Percentiles rank a stretch among this genome's conserved stretches.
Evolutionary conservation across 2,113 vertebrate genomes (phyloP).

Genomic region (Pseudonaja textilis): DNA sequence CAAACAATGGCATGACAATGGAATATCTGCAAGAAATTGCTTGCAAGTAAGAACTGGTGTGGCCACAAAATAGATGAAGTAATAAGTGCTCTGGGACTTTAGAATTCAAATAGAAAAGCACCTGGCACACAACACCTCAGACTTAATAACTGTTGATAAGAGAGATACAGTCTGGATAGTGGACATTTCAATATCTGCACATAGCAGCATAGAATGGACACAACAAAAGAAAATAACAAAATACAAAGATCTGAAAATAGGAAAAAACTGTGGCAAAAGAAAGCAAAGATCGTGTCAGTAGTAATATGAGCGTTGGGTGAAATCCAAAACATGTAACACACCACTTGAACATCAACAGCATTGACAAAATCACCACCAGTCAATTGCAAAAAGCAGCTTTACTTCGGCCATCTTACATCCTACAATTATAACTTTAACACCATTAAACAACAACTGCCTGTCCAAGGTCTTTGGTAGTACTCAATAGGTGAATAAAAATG

Average conservation of each 20-base stretch:
- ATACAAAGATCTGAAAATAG: background rate
- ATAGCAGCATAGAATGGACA: background rate
- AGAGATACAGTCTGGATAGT: background rate
- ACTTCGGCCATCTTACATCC: background rate
- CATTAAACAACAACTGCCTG: background rate
- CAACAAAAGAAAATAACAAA: background rate
- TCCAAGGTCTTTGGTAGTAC: background rate
- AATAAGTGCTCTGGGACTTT: background rate
- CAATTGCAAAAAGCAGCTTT: background rate
- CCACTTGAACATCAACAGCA: background rate
- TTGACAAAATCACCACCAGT: background rate
- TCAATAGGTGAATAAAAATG: background rate
- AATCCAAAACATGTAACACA: background rate
- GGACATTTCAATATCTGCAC: background rate
- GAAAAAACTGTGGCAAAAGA: background rate
- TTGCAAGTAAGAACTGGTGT: background rate
- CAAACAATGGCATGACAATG: background rate
- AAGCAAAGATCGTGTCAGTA: background rate
- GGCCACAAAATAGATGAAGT: background rate
- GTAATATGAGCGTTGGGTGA: background rate
- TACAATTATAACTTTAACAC: background rate
- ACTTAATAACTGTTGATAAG: background rate
- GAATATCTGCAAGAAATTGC: background rate
- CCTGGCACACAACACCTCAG: background rate
- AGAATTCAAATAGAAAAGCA: background rate